phyloP scores from a whole-genome alignment of 1,140 invertebrate genomes.

The Drosophila triauraria region DNA sequence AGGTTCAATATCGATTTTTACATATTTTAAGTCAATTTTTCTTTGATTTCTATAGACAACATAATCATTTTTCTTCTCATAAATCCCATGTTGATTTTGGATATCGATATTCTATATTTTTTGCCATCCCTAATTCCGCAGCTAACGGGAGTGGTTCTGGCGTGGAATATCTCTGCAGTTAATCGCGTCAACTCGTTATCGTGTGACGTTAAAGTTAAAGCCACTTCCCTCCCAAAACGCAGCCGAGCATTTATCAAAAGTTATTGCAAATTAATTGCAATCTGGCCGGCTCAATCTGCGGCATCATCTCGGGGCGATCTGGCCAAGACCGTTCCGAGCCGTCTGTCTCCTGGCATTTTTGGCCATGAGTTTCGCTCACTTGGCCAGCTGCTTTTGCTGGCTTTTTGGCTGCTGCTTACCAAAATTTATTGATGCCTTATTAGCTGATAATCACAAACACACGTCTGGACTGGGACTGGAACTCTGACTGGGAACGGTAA shows the following conservation, averaged over 20 bases:
- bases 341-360: conserved; percentile 57
- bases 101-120: too few relatives aligned
- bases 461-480: conserved; percentile 22
- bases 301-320: conserved; percentile 74
- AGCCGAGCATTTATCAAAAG: conserved; percentile 78
- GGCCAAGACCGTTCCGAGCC: conserved; percentile 52
- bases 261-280: conserved; percentile 84
- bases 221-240: conserved; percentile 49
- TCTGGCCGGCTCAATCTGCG: conserved; percentile 60
- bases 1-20: not conserved
- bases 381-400: conserved; percentile 12
- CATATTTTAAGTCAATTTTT: too few relatives aligned
- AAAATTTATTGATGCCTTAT: conserved; percentile 75
- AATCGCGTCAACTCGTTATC: conserved; percentile 80
- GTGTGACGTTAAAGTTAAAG: conserved; percentile 67
- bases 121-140: conserved; percentile 2
- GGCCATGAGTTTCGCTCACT: conserved; percentile 10
- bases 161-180: conserved; percentile 58
- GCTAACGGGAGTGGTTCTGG: conserved; percentile 58
- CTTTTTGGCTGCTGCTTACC: conserved; percentile 47
- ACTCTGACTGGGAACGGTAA: conserved; percentile 58
- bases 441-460: conserved; percentile 80
- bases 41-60: too few relatives aligned
- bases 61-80: not conserved
- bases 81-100: too few relatives aligned